These are phyloP conservation scores for Brienomyrus brachyistius DNA, from an alignment of 2,113 vertebrate genomes.

Conservation along the genomic window DNA sequence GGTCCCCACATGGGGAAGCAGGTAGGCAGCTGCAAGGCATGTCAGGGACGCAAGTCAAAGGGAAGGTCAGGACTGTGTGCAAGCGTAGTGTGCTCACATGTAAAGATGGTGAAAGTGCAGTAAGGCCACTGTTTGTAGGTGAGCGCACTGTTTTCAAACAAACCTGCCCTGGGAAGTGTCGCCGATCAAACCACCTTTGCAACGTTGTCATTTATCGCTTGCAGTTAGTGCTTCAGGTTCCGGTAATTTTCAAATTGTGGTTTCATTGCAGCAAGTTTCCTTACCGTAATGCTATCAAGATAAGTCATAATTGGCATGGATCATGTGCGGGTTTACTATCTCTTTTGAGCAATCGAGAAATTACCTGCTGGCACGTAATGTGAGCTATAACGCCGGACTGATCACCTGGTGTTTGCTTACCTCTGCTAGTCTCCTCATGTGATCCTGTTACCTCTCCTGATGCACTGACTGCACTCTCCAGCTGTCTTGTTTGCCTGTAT, in stretches of 20 bases:
- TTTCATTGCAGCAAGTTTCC: background rate
- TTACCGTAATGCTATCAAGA: background rate
- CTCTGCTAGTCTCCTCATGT: background rate
- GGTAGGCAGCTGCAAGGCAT: background rate
- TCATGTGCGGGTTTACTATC: background rate
- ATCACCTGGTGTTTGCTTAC: conserved; percentile 14
- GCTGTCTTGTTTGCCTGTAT: background rate
- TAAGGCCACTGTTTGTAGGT: background rate
- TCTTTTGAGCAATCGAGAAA: background rate
- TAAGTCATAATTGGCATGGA: background rate
- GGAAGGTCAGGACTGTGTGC: background rate
- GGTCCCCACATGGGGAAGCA: background rate
- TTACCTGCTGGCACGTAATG: background rate
- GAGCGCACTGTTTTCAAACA: background rate
- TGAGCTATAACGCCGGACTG: background rate
- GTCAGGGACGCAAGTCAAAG: background rate
- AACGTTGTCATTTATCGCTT: background rate
- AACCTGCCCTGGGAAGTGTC: background rate
- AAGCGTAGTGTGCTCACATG: background rate
- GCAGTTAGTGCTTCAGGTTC: background rate
- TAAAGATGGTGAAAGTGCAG: background rate
- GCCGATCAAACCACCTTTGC: background rate
- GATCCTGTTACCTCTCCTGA: background rate
- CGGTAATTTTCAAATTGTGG: background rate
- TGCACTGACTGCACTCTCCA: background rate